These are phyloP conservation scores for Ploceus nigricollis DNA, from an alignment of 2,113 vertebrate species.

Conservation along the genomic window DNA sequence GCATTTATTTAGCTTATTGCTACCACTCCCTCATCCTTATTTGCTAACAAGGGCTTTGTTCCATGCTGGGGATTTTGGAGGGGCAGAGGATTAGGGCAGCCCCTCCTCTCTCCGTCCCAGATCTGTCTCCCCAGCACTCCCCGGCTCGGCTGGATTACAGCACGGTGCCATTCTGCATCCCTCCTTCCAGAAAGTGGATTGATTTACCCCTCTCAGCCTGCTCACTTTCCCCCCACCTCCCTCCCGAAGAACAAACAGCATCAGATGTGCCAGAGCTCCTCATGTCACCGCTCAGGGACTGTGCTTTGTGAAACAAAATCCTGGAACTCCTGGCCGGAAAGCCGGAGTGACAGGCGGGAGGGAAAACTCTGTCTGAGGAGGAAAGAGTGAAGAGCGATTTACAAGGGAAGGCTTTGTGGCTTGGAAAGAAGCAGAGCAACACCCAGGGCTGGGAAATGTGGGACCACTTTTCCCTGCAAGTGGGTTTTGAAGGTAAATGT, in stretches of 20 bases:
- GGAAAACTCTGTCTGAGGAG: not conserved
- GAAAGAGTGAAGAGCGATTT: not conserved
- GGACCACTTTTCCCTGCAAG: not conserved
- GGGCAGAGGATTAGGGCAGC: not conserved
- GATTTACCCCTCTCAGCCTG: not conserved
- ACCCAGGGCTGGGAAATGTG: not conserved
- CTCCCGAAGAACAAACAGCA: not conserved
- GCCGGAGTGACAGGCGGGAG: not conserved
- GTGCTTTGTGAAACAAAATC: not conserved
- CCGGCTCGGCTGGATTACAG: not conserved
- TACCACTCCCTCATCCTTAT: not conserved
- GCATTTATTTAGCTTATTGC: constrained; percentile 23
- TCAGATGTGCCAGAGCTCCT: not conserved
- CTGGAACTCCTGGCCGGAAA: not conserved
- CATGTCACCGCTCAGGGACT: not conserved
- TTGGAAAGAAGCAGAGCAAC: not conserved
- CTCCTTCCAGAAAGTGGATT: not conserved
- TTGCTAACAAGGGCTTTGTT: constrained; percentile 33
- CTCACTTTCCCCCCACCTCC: not conserved
- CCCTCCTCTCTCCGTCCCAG: not conserved
- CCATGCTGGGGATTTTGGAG: not conserved
- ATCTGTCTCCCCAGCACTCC: not conserved
- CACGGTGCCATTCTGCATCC: not conserved
- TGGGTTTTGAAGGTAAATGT: not conserved
- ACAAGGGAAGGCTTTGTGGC: not conserved